phyloP scores from a whole-genome alignment of 2,113 vertebrate species.

The Sceloporus tristichus region DNA sequence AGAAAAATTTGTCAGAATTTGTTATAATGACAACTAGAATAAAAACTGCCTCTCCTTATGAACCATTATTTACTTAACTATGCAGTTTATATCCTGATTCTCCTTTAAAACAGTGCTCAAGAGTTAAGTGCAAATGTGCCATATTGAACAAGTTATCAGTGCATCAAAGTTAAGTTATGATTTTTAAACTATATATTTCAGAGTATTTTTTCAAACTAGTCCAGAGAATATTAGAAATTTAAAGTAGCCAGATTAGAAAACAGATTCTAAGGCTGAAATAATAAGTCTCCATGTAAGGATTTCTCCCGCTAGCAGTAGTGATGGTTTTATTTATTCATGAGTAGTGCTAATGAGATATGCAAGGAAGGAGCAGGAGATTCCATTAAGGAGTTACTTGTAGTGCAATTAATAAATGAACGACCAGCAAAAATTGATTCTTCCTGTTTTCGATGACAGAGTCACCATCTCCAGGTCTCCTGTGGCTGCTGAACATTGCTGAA shows the following conservation, averaged over 20 bases:
- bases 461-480: constrained; percentile 47
- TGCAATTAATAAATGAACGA: constrained; percentile 68
- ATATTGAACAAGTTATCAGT: constrained; percentile 29
- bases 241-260: background rate
- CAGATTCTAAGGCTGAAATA: constrained; percentile 31
- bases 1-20: background rate
- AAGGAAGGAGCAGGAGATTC: constrained; percentile 57
- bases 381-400: constrained; percentile 48
- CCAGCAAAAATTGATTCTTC: constrained; percentile 52
- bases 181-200: background rate
- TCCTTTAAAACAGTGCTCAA: background rate
- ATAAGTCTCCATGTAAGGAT: constrained; percentile 47
- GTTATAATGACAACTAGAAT: background rate
- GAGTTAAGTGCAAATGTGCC: background rate
- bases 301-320: constrained; percentile 43
- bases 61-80: background rate
- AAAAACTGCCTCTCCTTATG: background rate
- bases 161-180: background rate
- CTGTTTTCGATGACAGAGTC: constrained; percentile 55
- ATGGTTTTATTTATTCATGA: constrained; percentile 68
- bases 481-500: constrained; percentile 11
- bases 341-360: constrained; percentile 64
- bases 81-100: background rate
- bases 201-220: background rate
- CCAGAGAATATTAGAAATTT: constrained; percentile 8